A percentile compares a stretch with the other conserved stretches of the same genome.
phyloP scores from a whole-genome alignment of 2,888 invertebrate species.

The Rhyacophila evoluta region DNA sequence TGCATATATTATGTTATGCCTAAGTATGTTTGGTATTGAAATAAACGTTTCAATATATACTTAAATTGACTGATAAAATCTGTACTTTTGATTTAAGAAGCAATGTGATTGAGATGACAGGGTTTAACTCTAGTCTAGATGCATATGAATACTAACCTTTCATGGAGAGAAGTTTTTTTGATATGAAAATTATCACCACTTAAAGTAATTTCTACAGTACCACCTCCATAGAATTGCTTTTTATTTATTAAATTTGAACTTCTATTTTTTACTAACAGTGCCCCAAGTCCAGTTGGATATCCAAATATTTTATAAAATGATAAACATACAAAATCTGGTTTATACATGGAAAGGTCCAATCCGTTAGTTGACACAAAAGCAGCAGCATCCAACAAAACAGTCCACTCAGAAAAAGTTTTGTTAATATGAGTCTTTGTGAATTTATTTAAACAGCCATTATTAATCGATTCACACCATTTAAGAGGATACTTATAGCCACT shows the following conservation, averaged over 20 bases:
- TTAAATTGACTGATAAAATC: too few species aligned
- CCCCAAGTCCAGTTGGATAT: constrained; percentile 95
- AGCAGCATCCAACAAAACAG: constrained; percentile 89
- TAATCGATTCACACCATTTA: constrained; percentile 75
- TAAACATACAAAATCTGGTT: constrained; percentile 90
- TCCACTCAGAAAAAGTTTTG: constrained; percentile 72
- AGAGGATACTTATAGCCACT: constrained; percentile 92
- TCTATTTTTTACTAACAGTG: constrained; percentile 80
- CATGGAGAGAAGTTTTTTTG: constrained; percentile 75
- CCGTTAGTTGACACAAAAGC: constrained; percentile 81
- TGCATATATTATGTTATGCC: too few species aligned
- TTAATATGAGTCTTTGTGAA: constrained; percentile 62
- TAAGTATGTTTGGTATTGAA: too few species aligned
- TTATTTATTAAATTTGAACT: constrained; percentile 72
- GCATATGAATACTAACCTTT: too few species aligned
- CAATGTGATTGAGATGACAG: too few species aligned
- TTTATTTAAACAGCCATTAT: constrained; percentile 70
- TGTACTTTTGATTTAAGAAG: too few species aligned
- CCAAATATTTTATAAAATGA: constrained; percentile 98
- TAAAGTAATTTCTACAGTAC: constrained; percentile 89
- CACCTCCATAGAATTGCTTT: constrained; percentile 91
- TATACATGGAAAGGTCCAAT: constrained; percentile 77
- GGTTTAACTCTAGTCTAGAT: too few species aligned
- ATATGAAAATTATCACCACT: constrained; percentile 79
- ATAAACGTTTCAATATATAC: too few species aligned